Conservation (phyloP, 2,888 invertebrate genomes). For the Gasteruption jaculator region DNA sequence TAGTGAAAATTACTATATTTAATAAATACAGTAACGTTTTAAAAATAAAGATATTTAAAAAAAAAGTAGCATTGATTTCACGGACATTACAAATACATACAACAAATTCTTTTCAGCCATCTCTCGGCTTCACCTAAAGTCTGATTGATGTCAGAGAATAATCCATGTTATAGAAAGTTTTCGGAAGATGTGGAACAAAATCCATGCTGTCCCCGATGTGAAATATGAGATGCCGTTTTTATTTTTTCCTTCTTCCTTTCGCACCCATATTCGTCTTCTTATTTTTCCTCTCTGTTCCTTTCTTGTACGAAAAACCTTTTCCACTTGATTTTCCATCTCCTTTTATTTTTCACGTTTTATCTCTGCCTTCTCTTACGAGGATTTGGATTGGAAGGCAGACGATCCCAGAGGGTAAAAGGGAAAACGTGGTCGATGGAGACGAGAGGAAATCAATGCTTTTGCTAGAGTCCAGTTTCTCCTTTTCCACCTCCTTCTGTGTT, state of each 20-base stretch:
- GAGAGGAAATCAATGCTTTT: conserved; percentile 51
- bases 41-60: no score
- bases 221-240: conserved; percentile 44
- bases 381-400: conserved; percentile 37
- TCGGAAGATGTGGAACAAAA: conserved; percentile 40
- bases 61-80: no score
- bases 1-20: no score
- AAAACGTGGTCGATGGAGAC: conserved; percentile 47
- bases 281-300: conserved; percentile 5
- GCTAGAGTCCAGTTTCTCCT: conserved; percentile 37
- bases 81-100: no score
- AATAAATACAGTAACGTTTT: no score
- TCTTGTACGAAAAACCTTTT: no score
- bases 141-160: conserved; percentile 45
- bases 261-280: conserved; percentile 17
- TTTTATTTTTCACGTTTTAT: conserved; percentile 19
- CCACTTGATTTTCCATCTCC: no score
- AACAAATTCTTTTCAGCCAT: no score
- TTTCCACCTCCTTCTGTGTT: conserved; percentile 22
- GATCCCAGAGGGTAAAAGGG: conserved; percentile 37
- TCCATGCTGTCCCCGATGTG: conserved; percentile 46
- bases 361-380: conserved; percentile 25
- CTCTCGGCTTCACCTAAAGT: no score
- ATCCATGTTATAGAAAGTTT: conserved; percentile 42
- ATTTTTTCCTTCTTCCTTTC: conserved; percentile 29